Evolutionary conservation across 2,888 invertebrate species (phyloP).

Genomic region (Calameuta filiformis): DNA sequence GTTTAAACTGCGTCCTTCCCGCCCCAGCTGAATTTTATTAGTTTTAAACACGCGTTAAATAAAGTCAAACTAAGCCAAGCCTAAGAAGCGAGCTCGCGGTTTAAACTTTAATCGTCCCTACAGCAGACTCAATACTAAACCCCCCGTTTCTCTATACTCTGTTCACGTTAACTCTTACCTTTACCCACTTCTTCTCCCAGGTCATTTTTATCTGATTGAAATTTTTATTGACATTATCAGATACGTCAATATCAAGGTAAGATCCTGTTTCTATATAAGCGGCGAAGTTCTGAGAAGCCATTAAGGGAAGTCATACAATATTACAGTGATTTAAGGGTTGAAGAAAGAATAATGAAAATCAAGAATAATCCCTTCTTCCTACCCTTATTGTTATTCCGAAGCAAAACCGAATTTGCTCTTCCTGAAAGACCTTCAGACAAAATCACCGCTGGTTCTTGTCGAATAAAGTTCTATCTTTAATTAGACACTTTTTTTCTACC

Average conservation of each 20-base stretch:
- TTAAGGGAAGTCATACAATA: not conserved
- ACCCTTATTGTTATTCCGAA: not conserved
- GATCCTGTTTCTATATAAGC: not conserved
- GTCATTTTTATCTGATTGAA: not conserved
- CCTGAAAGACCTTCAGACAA: not conserved
- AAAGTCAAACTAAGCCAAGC: slow-evolving; percentile 57
- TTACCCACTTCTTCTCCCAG: not conserved
- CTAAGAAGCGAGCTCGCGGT: slow-evolving; percentile 51
- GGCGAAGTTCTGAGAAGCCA: not conserved
- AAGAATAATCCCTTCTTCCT: not conserved
- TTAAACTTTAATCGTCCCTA: slow-evolving; percentile 52
- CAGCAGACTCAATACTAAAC: not conserved
- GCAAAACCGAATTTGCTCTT: not conserved
- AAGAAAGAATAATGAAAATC: not conserved
- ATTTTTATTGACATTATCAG: not conserved
- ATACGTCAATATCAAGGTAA: not conserved
- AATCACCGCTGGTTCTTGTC: slow-evolving; percentile 20
- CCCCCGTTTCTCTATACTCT: not conserved
- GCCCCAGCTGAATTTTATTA: slow-evolving; percentile 50
- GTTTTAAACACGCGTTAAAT: slow-evolving; percentile 66
- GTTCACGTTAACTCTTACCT: not conserved
- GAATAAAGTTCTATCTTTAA: slow-evolving; percentile 58
- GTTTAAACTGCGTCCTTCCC: slow-evolving; percentile 24
- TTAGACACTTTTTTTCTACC: slow-evolving; percentile 61
- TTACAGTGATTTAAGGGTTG: not conserved